Evolutionary conservation across 1,140 invertebrate genomes (phyloP).

Genomic region (Asbolus verrucosus): DNA sequence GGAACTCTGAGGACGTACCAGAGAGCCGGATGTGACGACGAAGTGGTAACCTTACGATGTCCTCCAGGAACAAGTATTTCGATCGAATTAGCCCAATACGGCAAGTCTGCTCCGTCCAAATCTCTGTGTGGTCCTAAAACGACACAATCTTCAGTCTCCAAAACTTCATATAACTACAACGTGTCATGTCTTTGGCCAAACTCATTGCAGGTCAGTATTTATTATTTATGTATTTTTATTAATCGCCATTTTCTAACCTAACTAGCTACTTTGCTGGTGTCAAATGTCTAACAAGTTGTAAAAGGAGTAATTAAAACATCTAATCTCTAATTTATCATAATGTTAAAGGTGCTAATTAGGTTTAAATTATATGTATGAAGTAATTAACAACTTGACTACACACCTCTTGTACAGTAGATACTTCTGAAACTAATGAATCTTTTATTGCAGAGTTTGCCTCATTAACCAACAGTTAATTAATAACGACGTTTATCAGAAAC

Average conservation of each 20-base stretch:
- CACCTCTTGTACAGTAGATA: slow-evolving; percentile 6
- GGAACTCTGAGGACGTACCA: slow-evolving; percentile 90
- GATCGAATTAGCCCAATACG: slow-evolving; percentile 83
- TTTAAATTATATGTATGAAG: slow-evolving; percentile 14
- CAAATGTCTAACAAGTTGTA: too few relatives aligned
- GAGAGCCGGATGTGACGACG: slow-evolving; percentile 87
- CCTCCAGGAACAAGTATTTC: slow-evolving; percentile 88
- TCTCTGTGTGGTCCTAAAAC: slow-evolving; percentile 65
- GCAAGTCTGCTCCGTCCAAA: slow-evolving; percentile 66
- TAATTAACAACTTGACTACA: slow-evolving; percentile 15
- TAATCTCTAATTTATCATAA: too few relatives aligned
- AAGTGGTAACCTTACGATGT: slow-evolving; percentile 85
- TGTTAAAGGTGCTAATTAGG: slow-evolving; percentile 1
- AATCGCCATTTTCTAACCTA: neutral
- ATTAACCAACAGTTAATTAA: slow-evolving; percentile 30
- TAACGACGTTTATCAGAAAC: neutral
- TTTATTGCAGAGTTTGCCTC: slow-evolving; percentile 41
- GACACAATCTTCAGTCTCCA: slow-evolving; percentile 57
- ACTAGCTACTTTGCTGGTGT: too few relatives aligned
- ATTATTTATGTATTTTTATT: neutral
- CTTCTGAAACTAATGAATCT: slow-evolving; percentile 23
- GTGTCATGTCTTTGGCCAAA: slow-evolving; percentile 69
- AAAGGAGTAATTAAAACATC: too few relatives aligned
- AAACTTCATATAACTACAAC: slow-evolving; percentile 61
- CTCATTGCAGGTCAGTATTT: slow-evolving; percentile 70